Percentiles rank a stretch among this genome's conserved stretches.
These are phyloP conservation scores for Hemiscyllium ocellatum DNA, from an alignment of 2,113 vertebrate species.

Conservation along the genomic window DNA sequence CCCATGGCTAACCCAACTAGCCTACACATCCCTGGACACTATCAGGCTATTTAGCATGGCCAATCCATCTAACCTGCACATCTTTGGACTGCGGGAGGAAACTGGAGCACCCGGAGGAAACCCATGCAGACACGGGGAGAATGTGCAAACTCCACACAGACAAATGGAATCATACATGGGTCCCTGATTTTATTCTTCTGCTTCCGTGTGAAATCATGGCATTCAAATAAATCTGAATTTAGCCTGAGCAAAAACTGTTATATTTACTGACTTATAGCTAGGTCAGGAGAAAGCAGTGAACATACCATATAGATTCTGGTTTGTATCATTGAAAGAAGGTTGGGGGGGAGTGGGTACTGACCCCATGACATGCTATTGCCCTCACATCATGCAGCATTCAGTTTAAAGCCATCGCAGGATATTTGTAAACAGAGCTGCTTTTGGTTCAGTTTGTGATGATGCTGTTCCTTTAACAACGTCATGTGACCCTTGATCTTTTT, in stretches of 20 bases:
- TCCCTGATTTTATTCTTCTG: neutral
- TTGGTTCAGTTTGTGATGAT: neutral
- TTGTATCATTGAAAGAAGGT: neutral
- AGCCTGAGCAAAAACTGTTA: neutral
- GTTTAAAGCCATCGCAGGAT: neutral
- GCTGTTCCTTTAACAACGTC: no score
- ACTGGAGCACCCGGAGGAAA: no score
- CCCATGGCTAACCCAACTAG: no score
- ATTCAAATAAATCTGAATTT: neutral
- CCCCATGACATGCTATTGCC: neutral
- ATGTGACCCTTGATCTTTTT: no score
- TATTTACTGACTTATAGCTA: neutral
- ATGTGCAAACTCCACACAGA: no score
- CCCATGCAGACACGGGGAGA: no score
- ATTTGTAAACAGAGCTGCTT: neutral
- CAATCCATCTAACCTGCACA: no score
- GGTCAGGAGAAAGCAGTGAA: neutral
- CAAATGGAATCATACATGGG: no score
- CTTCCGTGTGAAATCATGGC: neutral
- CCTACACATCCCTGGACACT: no score
- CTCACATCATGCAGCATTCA: neutral
- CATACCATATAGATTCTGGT: neutral
- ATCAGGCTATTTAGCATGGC: no score
- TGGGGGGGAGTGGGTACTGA: neutral
- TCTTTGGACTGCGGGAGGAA: no score